Percentiles rank a stretch among this genome's conserved stretches.
Conservation (phyloP, 1,140 invertebrate genomes). For the Megathymus violae region DNA sequence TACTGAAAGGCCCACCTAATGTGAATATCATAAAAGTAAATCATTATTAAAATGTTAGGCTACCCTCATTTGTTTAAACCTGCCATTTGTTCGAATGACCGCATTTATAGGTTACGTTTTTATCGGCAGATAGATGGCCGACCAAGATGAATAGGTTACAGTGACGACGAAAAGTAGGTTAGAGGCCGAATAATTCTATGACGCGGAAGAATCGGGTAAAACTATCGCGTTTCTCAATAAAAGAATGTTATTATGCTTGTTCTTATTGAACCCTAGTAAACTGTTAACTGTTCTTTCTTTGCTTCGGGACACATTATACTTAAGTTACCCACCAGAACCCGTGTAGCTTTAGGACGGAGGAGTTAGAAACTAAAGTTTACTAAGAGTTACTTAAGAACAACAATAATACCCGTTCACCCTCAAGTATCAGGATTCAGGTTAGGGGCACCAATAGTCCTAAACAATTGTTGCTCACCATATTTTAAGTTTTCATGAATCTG, state of each 20-base stretch:
- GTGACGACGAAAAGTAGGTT: neutral
- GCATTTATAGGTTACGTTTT: conserved; percentile 26
- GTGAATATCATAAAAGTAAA: conserved; percentile 21
- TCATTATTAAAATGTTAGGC: conserved; percentile 31
- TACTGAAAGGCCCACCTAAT: conserved; percentile 15
- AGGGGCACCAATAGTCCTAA: too few species aligned
- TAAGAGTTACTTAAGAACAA: too few species aligned
- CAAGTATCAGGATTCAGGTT: too few species aligned
- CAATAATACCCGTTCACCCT: too few species aligned
- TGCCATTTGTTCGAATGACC: conserved; percentile 22
- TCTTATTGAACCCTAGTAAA: too few species aligned
- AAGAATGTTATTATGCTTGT: neutral
- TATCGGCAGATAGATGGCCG: conserved; percentile 21
- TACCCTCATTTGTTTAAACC: conserved; percentile 29
- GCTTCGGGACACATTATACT: too few species aligned
- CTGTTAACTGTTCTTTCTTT: too few species aligned
- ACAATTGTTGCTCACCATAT: too few species aligned
- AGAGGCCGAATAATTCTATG: neutral
- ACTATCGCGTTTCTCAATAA: neutral
- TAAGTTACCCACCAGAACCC: too few species aligned
- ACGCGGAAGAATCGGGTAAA: neutral
- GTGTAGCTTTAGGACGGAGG: too few species aligned
- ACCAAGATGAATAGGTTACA: conserved; percentile 18
- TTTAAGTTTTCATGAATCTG: too few species aligned
- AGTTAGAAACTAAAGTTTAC: too few species aligned